A percentile compares a stretch with the other conserved stretches of the same genome.
Conservation (phyloP, 2,888 invertebrate genomes). For the Tetragnatha montana region DNA sequence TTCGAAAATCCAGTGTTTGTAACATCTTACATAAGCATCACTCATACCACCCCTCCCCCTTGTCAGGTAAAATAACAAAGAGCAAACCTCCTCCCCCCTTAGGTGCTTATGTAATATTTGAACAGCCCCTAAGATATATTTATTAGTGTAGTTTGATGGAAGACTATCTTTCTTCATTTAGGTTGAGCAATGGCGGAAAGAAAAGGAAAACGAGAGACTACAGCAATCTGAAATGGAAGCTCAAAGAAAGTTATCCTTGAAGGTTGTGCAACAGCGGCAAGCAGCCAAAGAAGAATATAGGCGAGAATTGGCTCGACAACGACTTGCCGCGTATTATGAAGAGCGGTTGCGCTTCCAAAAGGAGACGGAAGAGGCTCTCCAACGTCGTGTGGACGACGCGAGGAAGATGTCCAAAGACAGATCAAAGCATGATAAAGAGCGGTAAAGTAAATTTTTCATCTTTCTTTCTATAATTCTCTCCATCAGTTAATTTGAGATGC, state of each 20-base stretch:
- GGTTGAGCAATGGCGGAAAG: constrained; percentile 71
- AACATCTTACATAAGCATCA: too few species aligned
- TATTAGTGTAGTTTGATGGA: neutral
- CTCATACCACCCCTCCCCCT: too few species aligned
- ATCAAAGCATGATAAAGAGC: constrained; percentile 69
- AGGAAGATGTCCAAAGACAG: constrained; percentile 62
- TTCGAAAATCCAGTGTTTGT: too few species aligned
- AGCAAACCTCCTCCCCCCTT: too few species aligned
- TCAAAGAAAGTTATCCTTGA: constrained; percentile 62
- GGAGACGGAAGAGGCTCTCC: constrained; percentile 68
- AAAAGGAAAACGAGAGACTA: constrained; percentile 66
- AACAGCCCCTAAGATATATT: too few species aligned
- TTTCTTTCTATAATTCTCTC: neutral
- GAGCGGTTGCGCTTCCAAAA: constrained; percentile 65
- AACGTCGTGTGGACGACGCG: constrained; percentile 67
- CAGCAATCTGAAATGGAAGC: constrained; percentile 69
- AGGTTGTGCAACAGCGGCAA: constrained; percentile 67
- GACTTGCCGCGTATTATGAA: constrained; percentile 65
- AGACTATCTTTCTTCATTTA: neutral
- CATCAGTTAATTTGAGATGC: too few species aligned
- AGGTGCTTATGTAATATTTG: too few species aligned
- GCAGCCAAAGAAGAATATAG: constrained; percentile 69
- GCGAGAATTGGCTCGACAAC: constrained; percentile 63
- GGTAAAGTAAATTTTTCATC: constrained; percentile 40
- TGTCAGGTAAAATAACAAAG: too few species aligned